A percentile compares a stretch with the other conserved stretches of the same genome.
Evolutionary conservation across 2,797 vertebrate species (phyloP).

Genomic region (Danio albolineatus): DNA sequence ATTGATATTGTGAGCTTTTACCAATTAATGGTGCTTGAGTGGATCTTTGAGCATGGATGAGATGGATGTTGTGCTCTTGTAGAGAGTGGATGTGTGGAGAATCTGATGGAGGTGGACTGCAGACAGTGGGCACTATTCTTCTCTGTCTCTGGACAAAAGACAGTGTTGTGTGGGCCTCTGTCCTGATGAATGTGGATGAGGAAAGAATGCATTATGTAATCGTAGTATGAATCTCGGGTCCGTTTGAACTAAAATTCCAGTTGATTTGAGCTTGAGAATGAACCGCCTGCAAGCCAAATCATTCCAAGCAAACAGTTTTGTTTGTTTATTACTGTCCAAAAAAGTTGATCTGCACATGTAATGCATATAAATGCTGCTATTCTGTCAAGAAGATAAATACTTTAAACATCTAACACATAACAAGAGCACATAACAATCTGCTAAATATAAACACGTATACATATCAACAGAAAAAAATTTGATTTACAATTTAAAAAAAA

Average conservation of each 20-base stretch:
- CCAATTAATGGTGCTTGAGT: too few species aligned
- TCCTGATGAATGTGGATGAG: slow-evolving; percentile 31
- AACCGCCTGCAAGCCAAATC: background rate
- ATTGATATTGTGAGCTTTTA: too few species aligned
- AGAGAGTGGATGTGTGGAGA: background rate
- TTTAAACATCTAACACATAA: too few species aligned
- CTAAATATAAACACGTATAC: too few species aligned
- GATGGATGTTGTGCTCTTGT: slow-evolving; percentile 6
- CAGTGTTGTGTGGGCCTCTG: slow-evolving; percentile 25
- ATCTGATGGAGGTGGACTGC: slow-evolving; percentile 26
- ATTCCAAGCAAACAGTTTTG: background rate
- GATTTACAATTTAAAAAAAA: too few species aligned
- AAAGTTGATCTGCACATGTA: too few species aligned
- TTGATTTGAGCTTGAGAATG: background rate
- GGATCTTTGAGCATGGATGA: background rate
- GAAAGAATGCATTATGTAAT: slow-evolving; percentile 41
- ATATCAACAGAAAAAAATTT: too few species aligned
- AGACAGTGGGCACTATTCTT: slow-evolving; percentile 31
- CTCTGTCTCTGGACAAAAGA: slow-evolving; percentile 27
- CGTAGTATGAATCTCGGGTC: background rate
- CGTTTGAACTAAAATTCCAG: slow-evolving; percentile 1
- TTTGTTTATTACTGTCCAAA: slow-evolving; percentile 14
- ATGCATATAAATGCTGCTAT: too few species aligned
- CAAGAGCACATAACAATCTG: too few species aligned
- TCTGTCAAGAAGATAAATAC: too few species aligned